Base-by-base conservation (phyloP, 2,888 invertebrate species). In the Scaptomyza reducta region DNA sequence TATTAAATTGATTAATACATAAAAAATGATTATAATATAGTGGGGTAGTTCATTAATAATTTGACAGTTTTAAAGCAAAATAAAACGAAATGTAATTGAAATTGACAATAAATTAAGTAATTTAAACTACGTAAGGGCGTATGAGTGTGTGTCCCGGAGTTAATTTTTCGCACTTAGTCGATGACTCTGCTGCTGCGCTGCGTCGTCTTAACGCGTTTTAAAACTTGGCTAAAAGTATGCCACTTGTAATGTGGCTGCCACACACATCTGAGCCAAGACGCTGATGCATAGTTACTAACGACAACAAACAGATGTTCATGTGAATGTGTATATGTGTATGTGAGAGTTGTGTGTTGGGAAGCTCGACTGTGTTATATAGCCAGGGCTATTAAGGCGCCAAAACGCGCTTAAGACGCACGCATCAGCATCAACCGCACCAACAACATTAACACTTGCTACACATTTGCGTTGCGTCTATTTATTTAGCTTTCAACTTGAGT, bases 401-500 rank as follows among this genome's bases (percentile, higher is more conserved):
- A 75, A 68, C 79, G 74, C 81, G 66, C 51, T 68, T 60, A 61
- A 64, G 60, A 49, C 58, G 63, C 66, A 64, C 64, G 55, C 60
- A 61, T 66, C 63, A 56, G 46, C 77, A 42, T 11, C 58, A 75
- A 60, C 70, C 58, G 33, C 60, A 75, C 27, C 55, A 58, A 41
- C 53, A 63, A 51, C 60, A 65, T 62, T 62, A 56, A 66, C 70
- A 58, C 70, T 71, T 58, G 67, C 44, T 49, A 67, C 64, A 70
- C 60, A 61, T 73, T 78, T 70, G 56, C 53, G 42, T 53, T 66
- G 69, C 40, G 78, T 68, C 84, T 87, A 84, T 74, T 77, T 64
- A 75, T 70, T 71, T 62, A 61, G 84, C 85, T 84, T 82, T 82
- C 81, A 72, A 72, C 65, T 72, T 77, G 84, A 82, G 78, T 82